Base-by-base conservation (phyloP, 1,140 invertebrate species). In the Anthonomus grandis region DNA sequence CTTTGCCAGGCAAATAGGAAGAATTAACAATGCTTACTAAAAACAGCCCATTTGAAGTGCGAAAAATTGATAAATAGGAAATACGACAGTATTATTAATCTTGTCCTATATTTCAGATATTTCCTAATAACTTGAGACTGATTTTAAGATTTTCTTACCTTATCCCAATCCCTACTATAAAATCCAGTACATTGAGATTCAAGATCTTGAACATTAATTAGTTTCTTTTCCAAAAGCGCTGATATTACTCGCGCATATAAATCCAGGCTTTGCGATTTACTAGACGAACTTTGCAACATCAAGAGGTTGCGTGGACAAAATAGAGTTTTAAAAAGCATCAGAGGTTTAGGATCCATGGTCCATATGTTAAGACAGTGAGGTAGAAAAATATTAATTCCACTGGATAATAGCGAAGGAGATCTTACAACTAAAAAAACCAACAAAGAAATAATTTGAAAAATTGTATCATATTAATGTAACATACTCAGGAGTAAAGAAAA, bases 141-240 rank as follows among this genome's bases (percentile, higher is more conserved):
- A 21, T 12, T 8, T 19, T 9, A 52, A 49, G 1, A 23, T 23
- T 2, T 15, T 23, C 36, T 51, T 53, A 60, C 57, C 55, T 64
- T 12, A 49, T 70, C 63, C 65, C 68, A 70, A 10, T 66, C 56
- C 8, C 51, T 46, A 24, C 63, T 50, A 51, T 67, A 71, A 52
- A 73, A 59, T 9, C 57, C 60, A 3, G 66, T 60, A 44, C 64
- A 67, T 55, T 71, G 71, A 4, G 53, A 27, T 60, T 73, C 68
- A 25, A 73, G 66, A 37, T 57, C 49, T 12, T 67, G 62, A 17
- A 46, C 36, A 24, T 23, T 48, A 9, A 73, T 22, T 3, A 70
- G 15, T 8, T 68, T 45, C 5, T 61, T 44, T 18, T 63, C 21
- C 3, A 69, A 18, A 13, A 71, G 27, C 31, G 25, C 12, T 2